These are phyloP conservation scores for Epinotia demarniana DNA, from an alignment of 2,888 invertebrate genomes.

Conservation along the genomic window DNA sequence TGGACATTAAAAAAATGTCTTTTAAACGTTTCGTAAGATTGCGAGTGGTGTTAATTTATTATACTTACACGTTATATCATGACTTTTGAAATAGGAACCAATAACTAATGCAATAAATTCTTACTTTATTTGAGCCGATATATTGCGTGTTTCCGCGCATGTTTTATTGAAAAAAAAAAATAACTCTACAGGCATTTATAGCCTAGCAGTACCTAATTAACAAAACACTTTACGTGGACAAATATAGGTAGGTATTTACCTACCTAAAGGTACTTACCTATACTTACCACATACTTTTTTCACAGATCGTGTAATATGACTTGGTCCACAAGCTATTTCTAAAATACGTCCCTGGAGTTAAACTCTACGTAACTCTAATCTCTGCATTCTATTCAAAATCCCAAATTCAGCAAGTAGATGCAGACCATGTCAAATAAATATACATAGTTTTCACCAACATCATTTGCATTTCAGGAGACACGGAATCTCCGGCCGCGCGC, in stretches of 20 bases:
- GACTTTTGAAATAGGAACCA: conserved; percentile 6
- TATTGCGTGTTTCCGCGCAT: not conserved
- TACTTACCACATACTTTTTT: no score
- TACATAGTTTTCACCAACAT: not conserved
- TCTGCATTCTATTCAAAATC: not conserved
- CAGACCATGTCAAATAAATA: not conserved
- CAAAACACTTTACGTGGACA: no score
- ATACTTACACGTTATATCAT: conserved; percentile 21
- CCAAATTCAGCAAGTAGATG: not conserved
- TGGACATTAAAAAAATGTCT: conserved; percentile 31
- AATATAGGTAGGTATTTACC: no score
- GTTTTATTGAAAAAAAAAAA: not conserved
- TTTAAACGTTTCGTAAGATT: conserved; percentile 29
- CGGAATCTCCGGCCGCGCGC: conserved; percentile 80
- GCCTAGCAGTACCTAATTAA: no score
- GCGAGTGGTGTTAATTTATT: conserved; percentile 15
- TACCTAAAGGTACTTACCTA: no score
- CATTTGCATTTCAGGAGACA: conserved; percentile 66
- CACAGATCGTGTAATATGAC: no score
- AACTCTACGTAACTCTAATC: no score
- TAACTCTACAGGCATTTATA: no score
- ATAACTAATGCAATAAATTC: not conserved
- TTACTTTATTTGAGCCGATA: not conserved
- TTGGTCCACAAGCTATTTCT: no score
- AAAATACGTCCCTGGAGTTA: no score